A percentile compares a stretch with the other conserved stretches of the same genome.
These are phyloP conservation scores for Conopomorpha cramerella DNA, from an alignment of 1,140 invertebrate genomes.

Conservation along the genomic window DNA sequence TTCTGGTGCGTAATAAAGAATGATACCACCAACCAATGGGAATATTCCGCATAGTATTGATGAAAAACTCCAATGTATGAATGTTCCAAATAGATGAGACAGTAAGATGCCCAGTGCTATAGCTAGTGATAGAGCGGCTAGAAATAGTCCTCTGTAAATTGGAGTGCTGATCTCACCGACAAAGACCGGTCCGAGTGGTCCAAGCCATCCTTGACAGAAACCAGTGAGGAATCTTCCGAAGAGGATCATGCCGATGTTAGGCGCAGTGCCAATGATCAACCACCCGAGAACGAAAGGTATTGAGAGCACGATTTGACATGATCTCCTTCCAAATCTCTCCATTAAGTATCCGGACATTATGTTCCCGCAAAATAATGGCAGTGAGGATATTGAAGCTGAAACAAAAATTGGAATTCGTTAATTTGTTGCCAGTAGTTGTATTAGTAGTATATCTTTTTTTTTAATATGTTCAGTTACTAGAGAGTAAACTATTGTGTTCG, in stretches of 20 bases:
- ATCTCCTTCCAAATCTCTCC: conserved; percentile 69
- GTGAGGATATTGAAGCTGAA: conserved; percentile 60
- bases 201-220: conserved; percentile 59
- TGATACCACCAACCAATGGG: conserved; percentile 52
- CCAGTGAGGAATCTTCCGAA: conserved; percentile 72
- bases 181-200: conserved; percentile 59
- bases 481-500: no score
- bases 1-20: conserved; percentile 67
- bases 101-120: conserved; percentile 63
- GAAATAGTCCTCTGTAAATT: conserved; percentile 60
- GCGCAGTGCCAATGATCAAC: conserved; percentile 63
- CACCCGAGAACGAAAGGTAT: conserved; percentile 69
- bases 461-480: no score
- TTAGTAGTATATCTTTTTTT: no score
- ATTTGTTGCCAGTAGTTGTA: no score
- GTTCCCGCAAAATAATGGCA: conserved; percentile 64
- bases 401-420: no score
- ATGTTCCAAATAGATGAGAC: conserved; percentile 64
- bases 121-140: conserved; percentile 60
- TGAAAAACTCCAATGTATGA: conserved; percentile 62
- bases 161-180: conserved; percentile 64
- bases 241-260: conserved; percentile 58
- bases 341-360: conserved; percentile 65
- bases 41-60: conserved; percentile 58
- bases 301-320: conserved; percentile 61